These are phyloP conservation scores for Cephalopholis sonnerati DNA, from an alignment of 2,113 vertebrate genomes.

Conservation along the genomic window DNA sequence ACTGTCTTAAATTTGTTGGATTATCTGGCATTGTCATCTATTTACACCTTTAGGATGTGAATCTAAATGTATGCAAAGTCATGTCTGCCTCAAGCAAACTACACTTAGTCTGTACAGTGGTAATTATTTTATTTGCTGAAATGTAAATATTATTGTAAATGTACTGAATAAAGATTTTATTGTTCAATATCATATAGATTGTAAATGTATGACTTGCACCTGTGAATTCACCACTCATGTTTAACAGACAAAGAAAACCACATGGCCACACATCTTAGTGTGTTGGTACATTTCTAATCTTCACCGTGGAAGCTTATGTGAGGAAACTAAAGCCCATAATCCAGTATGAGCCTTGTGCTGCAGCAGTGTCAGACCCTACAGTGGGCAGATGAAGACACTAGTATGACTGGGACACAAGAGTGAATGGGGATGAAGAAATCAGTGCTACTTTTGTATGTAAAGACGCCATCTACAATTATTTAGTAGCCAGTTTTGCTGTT, in stretches of 20 bases:
- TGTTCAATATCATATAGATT: background rate
- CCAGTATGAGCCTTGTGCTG: constrained; percentile 53
- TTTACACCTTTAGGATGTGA: background rate
- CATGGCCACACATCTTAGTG: background rate
- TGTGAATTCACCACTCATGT: background rate
- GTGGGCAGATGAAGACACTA: constrained; percentile 20
- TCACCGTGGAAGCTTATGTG: constrained; percentile 41
- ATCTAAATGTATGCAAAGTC: background rate
- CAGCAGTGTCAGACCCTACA: background rate
- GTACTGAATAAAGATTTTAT: constrained; percentile 51
- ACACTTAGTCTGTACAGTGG: background rate
- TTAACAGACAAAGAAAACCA: background rate
- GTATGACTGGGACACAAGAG: background rate
- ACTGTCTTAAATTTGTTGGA: background rate
- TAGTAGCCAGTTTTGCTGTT: background rate
- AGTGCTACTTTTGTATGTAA: constrained; percentile 30
- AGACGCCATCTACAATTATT: background rate
- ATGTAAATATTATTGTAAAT: constrained; percentile 57
- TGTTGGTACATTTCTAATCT: constrained; percentile 49
- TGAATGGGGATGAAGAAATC: constrained; percentile 19
- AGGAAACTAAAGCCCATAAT: constrained; percentile 77
- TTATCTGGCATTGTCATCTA: background rate
- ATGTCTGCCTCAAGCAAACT: background rate
- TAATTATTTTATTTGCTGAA: background rate
- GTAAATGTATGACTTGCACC: background rate